Base-by-base conservation (phyloP, 1,140 invertebrate genomes). In the Physella acuta region DNA sequence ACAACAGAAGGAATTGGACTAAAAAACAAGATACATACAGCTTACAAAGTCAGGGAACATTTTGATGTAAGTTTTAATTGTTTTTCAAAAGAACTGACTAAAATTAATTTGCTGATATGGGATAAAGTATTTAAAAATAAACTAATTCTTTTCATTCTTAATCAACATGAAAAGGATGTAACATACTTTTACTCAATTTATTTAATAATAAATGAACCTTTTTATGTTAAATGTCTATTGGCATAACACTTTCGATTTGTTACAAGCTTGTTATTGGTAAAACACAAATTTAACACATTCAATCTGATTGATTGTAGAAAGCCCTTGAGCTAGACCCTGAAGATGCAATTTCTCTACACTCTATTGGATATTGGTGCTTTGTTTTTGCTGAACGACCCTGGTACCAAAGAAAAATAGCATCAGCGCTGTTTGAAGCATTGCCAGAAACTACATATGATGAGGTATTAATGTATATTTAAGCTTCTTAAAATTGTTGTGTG, bases 311-410 rank as follows among this genome's bases (percentile, higher is more conserved):
- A 14, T 17, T 36, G 30, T 17, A 67, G 66, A 68, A 60, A 68
- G 66, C 66, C 8, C n/a, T 68, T n/a, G 36, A 44, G 26, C 30
- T 68, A 8, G 66, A 68, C 34, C 36, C 66, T 16, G 39, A 60
- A 3, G 66, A 68, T 60, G 53, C 26, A n/a, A 68, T 68, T n/a
- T 68, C 66, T 28, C 34, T 68, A 8, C 66, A 68, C 55, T 68
- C 66, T 2, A 68, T 68, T 51, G 66, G 66, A 3, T 68, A 68
- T 26, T 68, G 66, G 66, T 71, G 61, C 30, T 71, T 65, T 58
- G 51, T 26, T n/a, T 64, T 63, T 58, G 59, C 59, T 14, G 61
- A 65, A 24, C 17, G 62, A n/a, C 36, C 49, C 31, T 64, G 51
- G 61, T 64, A 56, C 44, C 36, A 56, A 49, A 63, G 53, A 51